A percentile compares a stretch with the other conserved stretches of the same genome.
Conservation (phyloP, 2,797 vertebrate genomes). For the Rhynchonycteris naso region DNA sequence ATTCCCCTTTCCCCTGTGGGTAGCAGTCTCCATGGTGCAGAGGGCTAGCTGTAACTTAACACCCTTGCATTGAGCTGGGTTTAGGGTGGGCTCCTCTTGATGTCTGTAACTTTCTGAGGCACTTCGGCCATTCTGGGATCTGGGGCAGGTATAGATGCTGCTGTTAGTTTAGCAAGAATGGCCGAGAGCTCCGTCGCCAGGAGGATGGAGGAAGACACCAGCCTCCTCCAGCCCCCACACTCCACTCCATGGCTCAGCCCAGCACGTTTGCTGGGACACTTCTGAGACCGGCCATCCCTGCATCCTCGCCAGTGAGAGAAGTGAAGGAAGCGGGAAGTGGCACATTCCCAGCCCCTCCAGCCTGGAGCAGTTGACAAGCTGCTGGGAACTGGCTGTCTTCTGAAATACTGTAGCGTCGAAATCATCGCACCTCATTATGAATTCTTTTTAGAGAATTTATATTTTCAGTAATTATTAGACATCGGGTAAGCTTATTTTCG, state of each 20-base stretch:
- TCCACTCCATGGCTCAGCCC: fast-evolving
- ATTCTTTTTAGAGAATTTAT: background rate
- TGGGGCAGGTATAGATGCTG: background rate
- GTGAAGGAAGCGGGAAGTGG: background rate
- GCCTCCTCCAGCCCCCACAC: background rate
- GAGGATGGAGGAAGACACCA: background rate
- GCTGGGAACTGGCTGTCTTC: background rate
- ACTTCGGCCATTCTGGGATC: background rate
- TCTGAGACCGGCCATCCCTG: background rate
- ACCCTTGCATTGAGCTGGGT: background rate
- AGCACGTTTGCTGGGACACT: background rate
- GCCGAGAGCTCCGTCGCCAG: background rate
- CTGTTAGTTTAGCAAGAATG: background rate
- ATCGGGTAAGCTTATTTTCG: background rate
- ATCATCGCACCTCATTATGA: background rate
- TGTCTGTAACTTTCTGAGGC: background rate
- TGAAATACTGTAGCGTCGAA: background rate
- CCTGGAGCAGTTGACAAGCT: background rate
- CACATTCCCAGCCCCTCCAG: fast-evolving
- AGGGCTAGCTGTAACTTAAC: background rate
- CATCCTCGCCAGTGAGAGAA: background rate
- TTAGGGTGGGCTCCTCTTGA: background rate
- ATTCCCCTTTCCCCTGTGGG: background rate
- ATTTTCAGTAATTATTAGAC: background rate
- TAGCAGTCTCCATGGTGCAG: background rate